Evolutionary conservation across 2,888 invertebrate species (phyloP), one percentile per base, ranked within the genome.

Genomic region (Tenodera sinensis): DNA sequence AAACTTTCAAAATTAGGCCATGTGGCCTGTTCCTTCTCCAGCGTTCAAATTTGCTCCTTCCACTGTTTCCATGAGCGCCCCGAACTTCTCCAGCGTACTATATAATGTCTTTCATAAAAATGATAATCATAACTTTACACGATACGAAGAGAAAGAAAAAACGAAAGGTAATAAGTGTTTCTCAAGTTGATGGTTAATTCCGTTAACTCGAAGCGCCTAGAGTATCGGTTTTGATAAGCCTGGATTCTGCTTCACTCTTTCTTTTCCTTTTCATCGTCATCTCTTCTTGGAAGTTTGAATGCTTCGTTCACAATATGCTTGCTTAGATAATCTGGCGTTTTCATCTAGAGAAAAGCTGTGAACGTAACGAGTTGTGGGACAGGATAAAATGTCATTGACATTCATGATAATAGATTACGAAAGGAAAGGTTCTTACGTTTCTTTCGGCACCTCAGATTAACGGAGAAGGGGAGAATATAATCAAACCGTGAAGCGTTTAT

Each of bases 201-300:
- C 54, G 20, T 71, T 71, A 71, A 25, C 25, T 4, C 20, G 54
- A 71, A 15, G 25, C 54, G 54, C 6, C 20, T 71, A 71, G 54
- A 71, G 83, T 87, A 82, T 87, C 82, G 87, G 87, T 34, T 87
- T 87, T 83, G 87, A 87, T 82, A 87, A 87, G 87, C 82, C 34
- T 87, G 87, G 28, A 15, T 87, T 87, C 42, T 42, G n/a, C 30
- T 87, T 87, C 20, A 20, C 54, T 71, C 54, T 87, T 87, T 87
- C 25, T 84, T 28, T 83, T 20, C 34, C 15, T 87, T 87, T 85
- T 34, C 83, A 27, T 83, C 34, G 34, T 42, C 81, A 87, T 83
- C 87, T 87, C 42, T 71, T 42, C 34, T 28, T 86, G 42, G 83
- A 87, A 82, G 87, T 87, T 83, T 87, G 42, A 82, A 82, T 30